These are phyloP conservation scores for Cheirogaleus major DNA, from an alignment of 2,797 vertebrate species.

Conservation along the genomic window DNA sequence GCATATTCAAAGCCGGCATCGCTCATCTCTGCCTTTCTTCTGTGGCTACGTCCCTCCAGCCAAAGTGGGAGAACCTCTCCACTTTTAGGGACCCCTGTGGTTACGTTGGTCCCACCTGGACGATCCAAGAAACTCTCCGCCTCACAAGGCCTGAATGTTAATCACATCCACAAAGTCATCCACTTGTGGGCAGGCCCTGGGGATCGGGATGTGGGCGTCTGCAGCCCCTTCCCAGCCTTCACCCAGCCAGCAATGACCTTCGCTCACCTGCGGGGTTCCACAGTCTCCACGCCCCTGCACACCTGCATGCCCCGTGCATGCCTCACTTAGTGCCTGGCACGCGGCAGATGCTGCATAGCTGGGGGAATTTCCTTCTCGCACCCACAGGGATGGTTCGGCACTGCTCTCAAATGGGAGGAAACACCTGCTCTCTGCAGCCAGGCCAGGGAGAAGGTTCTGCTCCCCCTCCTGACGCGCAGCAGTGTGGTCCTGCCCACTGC, in stretches of 20 bases:
- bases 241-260: background rate
- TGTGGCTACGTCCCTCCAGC: background rate
- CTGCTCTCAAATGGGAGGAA: too few species aligned
- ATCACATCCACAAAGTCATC: fast-evolving
- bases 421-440: fast-evolving
- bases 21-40: background rate
- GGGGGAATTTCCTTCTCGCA: background rate
- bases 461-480: background rate
- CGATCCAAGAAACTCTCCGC: background rate
- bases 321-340: background rate
- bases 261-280: too few species aligned
- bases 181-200: fast-evolving
- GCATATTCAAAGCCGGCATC: background rate
- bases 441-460: background rate
- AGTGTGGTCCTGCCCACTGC: background rate
- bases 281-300: background rate
- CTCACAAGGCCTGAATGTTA: background rate
- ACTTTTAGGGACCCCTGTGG: background rate
- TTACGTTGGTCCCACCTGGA: background rate
- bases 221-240: background rate
- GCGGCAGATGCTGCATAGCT: fast-evolving
- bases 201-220: fast-evolving
- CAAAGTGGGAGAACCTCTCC: fast-evolving
- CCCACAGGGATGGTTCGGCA: fast-evolving
- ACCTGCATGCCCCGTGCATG: background rate